phyloP scores from a whole-genome alignment of 1,140 invertebrate genomes.

The Ctenoplectra terminalis region DNA sequence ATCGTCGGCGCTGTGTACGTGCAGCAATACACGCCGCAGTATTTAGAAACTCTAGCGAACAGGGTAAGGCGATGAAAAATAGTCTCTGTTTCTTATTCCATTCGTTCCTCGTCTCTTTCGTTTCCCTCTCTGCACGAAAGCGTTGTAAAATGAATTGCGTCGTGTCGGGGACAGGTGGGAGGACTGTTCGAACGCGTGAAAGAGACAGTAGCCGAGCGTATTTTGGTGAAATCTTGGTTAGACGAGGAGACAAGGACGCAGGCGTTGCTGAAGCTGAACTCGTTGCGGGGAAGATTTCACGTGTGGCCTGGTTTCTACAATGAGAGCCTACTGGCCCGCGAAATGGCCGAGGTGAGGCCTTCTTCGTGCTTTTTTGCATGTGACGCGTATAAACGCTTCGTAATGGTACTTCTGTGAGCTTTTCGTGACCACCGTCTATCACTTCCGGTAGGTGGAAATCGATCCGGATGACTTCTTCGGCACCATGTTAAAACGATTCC shows the following conservation, averaged over 20 bases:
- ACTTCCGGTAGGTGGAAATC: conserved; percentile 79
- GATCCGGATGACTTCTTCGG: conserved; percentile 85
- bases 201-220: conserved; percentile 84
- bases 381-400: too few species aligned
- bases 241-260: conserved; percentile 85
- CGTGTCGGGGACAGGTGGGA: conserved; percentile 58
- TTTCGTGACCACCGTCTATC: neutral
- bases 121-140: neutral
- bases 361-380: neutral
- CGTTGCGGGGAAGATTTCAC: conserved; percentile 84
- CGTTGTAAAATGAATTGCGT: conserved; percentile 11
- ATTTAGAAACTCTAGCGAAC: conserved; percentile 78
- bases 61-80: conserved; percentile 68
- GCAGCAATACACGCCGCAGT: conserved; percentile 79
- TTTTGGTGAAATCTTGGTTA: conserved; percentile 86
- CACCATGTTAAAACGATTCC: conserved; percentile 82
- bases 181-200: conserved; percentile 85
- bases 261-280: conserved; percentile 84
- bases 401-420: neutral
- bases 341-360: conserved; percentile 75
- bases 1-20: conserved; percentile 82
- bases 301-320: conserved; percentile 82
- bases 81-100: neutral
- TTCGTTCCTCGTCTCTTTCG: too few species aligned
- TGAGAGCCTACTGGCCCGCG: conserved; percentile 72